These are phyloP conservation scores for Spilosoma lubricipeda DNA, from an alignment of 2,888 invertebrate species.

Conservation along the genomic window DNA sequence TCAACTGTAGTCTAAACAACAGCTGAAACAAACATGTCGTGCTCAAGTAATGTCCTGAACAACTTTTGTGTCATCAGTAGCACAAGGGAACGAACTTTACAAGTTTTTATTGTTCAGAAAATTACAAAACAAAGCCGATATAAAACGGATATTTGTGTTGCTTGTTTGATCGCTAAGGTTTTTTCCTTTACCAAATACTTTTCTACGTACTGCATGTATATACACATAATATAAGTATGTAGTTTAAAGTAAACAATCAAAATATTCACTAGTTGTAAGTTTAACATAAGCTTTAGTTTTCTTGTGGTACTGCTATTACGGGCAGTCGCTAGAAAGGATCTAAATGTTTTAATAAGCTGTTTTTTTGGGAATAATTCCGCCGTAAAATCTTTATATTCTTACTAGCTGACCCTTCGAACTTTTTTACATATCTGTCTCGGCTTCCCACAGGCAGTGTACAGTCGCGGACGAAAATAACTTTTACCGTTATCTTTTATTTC, in stretches of 20 bases:
- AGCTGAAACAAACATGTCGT: constrained; percentile 3
- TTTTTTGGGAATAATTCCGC: no score
- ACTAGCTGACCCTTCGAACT: no score
- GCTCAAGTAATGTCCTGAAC: background rate
- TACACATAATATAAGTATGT: no score
- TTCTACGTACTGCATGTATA: background rate
- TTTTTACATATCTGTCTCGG: no score
- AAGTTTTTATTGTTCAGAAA: background rate
- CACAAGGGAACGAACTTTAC: background rate
- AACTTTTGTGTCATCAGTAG: background rate
- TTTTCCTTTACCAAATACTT: background rate
- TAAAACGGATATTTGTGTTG: background rate
- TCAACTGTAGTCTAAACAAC: background rate
- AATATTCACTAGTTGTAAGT: background rate
- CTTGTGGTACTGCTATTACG: no score
- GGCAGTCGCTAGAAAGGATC: no score
- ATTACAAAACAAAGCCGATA: background rate
- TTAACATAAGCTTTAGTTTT: no score
- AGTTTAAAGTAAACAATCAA: background rate
- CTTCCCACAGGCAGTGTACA: no score
- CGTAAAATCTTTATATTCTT: no score
- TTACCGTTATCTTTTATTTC: no score
- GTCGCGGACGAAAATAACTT: no score
- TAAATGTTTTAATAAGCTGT: no score
- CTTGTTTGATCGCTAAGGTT: background rate